Evolutionary conservation across 2,888 invertebrate genomes (phyloP).

Genomic region (Diabrotica balteata): DNA sequence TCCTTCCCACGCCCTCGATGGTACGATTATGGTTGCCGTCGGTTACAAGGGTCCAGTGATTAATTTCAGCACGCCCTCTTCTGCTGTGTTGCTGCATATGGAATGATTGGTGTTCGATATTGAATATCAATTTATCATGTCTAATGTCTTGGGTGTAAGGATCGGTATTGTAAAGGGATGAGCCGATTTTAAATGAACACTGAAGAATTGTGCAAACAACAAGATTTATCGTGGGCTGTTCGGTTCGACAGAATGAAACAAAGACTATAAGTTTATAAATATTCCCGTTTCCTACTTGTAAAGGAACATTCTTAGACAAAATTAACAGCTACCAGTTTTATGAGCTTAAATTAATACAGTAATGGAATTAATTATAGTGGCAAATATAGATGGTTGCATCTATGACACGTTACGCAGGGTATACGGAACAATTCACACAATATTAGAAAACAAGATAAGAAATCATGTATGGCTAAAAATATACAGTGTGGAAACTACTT

Average conservation of each 20-base stretch:
- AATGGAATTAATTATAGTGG: no score
- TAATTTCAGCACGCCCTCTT: conserved; percentile 42
- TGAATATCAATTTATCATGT: conserved; percentile 46
- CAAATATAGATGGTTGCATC: no score
- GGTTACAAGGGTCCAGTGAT: conserved; percentile 31
- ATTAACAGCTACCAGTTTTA: no score
- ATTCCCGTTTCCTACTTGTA: no score
- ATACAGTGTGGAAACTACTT: no score
- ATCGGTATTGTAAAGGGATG: conserved; percentile 17
- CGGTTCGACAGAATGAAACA: not conserved
- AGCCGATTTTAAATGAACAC: conserved; percentile 1
- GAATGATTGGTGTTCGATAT: conserved; percentile 44
- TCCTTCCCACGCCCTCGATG: not conserved
- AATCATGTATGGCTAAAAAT: no score
- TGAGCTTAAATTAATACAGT: no score
- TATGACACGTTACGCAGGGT: no score
- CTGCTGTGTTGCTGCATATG: conserved; percentile 34
- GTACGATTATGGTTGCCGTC: conserved; percentile 4
- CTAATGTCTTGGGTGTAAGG: conserved; percentile 28
- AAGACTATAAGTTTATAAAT: no score
- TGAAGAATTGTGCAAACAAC: conserved; percentile 4
- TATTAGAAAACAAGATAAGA: no score
- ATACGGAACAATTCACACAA: no score
- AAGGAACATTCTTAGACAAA: no score
- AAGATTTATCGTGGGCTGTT: conserved; percentile 1